Percentiles rank a stretch among this genome's conserved stretches.
These are phyloP conservation scores for Mactromeris polynyma DNA, from an alignment of 2,888 invertebrate species.

Conservation along the genomic window DNA sequence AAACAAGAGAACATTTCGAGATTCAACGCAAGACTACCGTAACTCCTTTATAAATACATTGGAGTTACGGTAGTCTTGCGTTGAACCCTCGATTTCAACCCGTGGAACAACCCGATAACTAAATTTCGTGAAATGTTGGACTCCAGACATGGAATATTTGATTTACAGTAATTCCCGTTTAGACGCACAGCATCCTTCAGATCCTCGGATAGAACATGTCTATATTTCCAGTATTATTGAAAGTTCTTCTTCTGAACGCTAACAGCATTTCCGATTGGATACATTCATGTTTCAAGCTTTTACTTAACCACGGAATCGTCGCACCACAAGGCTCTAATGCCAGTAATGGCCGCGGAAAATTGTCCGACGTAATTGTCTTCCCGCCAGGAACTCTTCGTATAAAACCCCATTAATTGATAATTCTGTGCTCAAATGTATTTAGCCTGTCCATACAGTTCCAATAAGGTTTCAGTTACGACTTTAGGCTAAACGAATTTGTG, in stretches of 20 bases:
- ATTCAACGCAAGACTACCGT: too few species aligned
- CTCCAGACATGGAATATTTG: too few species aligned
- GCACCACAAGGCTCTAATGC: neutral
- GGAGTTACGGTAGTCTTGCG: too few species aligned
- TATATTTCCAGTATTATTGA: constrained; percentile 2
- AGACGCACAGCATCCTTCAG: too few species aligned
- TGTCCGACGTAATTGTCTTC: constrained; percentile 2
- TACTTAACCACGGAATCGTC: constrained; percentile 11
- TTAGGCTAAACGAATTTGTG: constrained; percentile 61
- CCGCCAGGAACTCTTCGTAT: constrained; percentile 36
- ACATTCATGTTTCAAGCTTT: neutral
- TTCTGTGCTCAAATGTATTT: constrained; percentile 65
- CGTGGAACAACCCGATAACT: too few species aligned
- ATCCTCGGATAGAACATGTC: too few species aligned
- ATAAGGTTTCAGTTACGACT: constrained; percentile 60
- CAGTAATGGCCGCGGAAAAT: neutral
- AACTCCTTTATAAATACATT: too few species aligned
- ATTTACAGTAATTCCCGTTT: too few species aligned
- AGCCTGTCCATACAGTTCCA: constrained; percentile 49
- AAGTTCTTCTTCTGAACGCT: neutral
- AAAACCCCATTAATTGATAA: constrained; percentile 59
- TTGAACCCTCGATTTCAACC: too few species aligned
- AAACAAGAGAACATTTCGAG: too few species aligned
- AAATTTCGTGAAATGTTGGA: too few species aligned
- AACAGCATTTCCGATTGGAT: constrained; percentile 9